Evolutionary conservation across 2,888 invertebrate species (phyloP).

Genomic region (Coelogynopora nodosa): DNA sequence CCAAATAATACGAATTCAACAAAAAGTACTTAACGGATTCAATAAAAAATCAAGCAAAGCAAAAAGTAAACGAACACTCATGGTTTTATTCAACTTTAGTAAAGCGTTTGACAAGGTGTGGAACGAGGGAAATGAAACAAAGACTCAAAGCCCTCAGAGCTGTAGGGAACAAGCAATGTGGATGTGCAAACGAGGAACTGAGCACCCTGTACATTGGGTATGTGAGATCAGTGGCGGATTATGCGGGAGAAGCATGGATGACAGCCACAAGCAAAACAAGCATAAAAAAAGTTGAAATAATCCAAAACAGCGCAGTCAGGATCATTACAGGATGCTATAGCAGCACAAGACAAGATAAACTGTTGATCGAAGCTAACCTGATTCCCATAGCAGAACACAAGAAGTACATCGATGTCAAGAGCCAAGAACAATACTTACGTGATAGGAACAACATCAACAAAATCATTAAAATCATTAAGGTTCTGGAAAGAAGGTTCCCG

Average conservation of each 20-base stretch:
- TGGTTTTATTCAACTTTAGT: conserved; percentile 8
- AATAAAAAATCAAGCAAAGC: conserved; percentile 28
- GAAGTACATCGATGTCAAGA: neutral
- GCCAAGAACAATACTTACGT: neutral
- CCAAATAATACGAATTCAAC: conserved; percentile 8
- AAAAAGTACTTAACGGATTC: conserved; percentile 32
- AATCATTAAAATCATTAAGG: too few relatives aligned
- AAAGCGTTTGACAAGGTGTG: conserved; percentile 33
- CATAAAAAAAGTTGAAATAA: conserved; percentile 4
- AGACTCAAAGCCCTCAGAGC: conserved; percentile 27
- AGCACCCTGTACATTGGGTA: conserved; percentile 30
- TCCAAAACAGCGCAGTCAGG: neutral
- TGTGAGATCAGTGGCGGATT: conserved; percentile 32
- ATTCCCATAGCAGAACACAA: neutral
- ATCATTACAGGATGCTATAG: conserved; percentile 23
- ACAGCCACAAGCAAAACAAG: neutral
- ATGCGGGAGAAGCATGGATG: conserved; percentile 34
- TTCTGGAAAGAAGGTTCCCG: too few relatives aligned
- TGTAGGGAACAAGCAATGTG: conserved; percentile 1
- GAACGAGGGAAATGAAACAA: conserved; percentile 32
- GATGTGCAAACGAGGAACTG: conserved; percentile 11
- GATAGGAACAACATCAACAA: conserved; percentile 17
- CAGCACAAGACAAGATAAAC: neutral
- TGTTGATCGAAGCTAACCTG: conserved; percentile 15
- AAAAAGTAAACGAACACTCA: conserved; percentile 16